A percentile compares a stretch with the other conserved stretches of the same genome.
Conservation (phyloP, 2,888 invertebrate genomes). For the Sminthurides aquaticus region DNA sequence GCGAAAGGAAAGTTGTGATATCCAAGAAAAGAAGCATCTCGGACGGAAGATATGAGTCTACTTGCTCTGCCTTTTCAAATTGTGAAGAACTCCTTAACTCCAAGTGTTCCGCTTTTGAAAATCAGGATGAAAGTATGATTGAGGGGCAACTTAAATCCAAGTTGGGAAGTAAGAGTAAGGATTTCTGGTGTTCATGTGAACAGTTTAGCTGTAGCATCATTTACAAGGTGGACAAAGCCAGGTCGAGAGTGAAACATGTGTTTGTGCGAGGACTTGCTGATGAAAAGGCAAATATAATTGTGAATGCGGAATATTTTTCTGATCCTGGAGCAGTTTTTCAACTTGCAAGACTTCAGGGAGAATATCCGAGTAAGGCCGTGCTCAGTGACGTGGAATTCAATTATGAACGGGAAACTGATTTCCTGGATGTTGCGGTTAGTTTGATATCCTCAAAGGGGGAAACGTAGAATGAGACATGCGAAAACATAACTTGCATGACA, state of each 20-base stretch:
- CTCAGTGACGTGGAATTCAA: background rate
- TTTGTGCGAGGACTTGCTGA: constrained; percentile 13
- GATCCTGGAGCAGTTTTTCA: constrained; percentile 6
- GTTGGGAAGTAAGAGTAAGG: constrained; percentile 3
- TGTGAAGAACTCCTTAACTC: constrained; percentile 10
- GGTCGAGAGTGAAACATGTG: constrained; percentile 8
- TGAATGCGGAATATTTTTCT: constrained; percentile 9
- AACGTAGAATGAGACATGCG: too few species aligned
- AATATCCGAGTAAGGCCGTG: background rate
- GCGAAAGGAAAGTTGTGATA: background rate
- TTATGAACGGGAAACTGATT: constrained; percentile 1
- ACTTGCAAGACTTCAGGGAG: constrained; percentile 2
- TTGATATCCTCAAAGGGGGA: too few species aligned
- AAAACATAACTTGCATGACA: too few species aligned
- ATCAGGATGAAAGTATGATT: background rate
- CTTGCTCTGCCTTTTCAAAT: constrained; percentile 7
- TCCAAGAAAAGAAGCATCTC: background rate
- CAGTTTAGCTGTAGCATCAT: constrained; percentile 11
- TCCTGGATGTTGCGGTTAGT: constrained; percentile 17
- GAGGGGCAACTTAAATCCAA: background rate
- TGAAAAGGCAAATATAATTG: constrained; percentile 3
- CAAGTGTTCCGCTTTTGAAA: background rate
- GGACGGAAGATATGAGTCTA: background rate
- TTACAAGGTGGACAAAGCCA: constrained; percentile 15
- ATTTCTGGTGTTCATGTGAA: constrained; percentile 17